These are phyloP conservation scores for Oreohelix idahoensis DNA, from an alignment of 1,140 invertebrate genomes.

Conservation along the genomic window DNA sequence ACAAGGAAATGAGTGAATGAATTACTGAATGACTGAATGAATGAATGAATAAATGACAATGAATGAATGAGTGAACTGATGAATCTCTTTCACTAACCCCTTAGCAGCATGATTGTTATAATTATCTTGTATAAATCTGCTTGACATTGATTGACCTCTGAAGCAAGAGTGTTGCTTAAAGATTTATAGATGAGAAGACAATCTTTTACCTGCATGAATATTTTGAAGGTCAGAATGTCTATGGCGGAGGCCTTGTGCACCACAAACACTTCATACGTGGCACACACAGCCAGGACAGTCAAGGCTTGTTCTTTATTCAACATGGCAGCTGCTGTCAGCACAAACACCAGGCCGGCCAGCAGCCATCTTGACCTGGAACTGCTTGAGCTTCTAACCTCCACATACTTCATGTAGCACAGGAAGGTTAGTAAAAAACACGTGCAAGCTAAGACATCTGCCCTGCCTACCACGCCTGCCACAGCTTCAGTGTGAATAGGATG, in stretches of 20 bases:
- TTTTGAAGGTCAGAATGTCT: constrained; percentile 54
- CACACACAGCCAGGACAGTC: constrained; percentile 90
- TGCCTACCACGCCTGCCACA: constrained; percentile 79
- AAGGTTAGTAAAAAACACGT: constrained; percentile 84
- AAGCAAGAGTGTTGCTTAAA: background rate
- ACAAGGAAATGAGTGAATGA: too few species aligned
- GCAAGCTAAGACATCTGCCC: constrained; percentile 88
- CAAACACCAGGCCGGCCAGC: constrained; percentile 48
- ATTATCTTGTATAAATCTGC: too few species aligned
- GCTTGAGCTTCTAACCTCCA: constrained; percentile 46
- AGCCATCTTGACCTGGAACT: constrained; percentile 44
- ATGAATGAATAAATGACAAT: too few species aligned
- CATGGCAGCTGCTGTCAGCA: constrained; percentile 65
- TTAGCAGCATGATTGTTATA: too few species aligned
- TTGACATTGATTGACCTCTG: background rate
- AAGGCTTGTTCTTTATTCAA: constrained; percentile 85
- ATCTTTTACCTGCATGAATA: constrained; percentile 20
- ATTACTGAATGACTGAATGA: too few species aligned
- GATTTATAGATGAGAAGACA: background rate
- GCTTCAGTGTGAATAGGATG: constrained; percentile 83
- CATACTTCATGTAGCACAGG: constrained; percentile 79
- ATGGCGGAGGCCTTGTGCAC: constrained; percentile 60
- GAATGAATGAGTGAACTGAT: too few species aligned
- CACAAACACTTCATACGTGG: constrained; percentile 82
- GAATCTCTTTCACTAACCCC: too few species aligned